A percentile compares a stretch with the other conserved stretches of the same genome.
Conservation (phyloP, 1,140 invertebrate species). For the Linepithema humile region DNA sequence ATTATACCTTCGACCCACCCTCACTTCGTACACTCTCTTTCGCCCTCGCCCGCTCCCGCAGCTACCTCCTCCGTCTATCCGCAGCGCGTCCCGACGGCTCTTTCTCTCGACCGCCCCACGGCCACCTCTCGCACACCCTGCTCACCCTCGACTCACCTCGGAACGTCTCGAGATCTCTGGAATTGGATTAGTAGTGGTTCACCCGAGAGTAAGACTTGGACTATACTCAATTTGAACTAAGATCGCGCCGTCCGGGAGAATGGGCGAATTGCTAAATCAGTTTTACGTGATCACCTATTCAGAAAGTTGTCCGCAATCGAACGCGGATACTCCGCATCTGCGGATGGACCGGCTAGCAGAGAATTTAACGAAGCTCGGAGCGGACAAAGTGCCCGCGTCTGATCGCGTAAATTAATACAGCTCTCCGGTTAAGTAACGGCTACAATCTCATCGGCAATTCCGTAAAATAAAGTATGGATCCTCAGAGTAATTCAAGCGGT, state of each 20-base stretch:
- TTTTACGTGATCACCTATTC: constrained; percentile 85
- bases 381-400: background rate
- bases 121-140: constrained; percentile 61
- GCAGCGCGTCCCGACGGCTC: constrained; percentile 56
- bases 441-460: background rate
- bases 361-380: constrained; percentile 35
- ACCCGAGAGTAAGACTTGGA: constrained; percentile 83
- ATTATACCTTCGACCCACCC: constrained; percentile 80
- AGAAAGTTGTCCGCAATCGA: constrained; percentile 82
- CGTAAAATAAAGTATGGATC: background rate
- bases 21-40: constrained; percentile 39
- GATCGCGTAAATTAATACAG: constrained; percentile 28
- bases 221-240: constrained; percentile 85
- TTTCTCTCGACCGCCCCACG: constrained; percentile 56
- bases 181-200: constrained; percentile 85
- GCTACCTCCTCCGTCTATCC: constrained; percentile 48
- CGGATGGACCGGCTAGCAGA: constrained; percentile 56
- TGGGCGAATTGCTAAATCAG: constrained; percentile 85
- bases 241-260: constrained; percentile 82
- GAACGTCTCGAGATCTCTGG: constrained; percentile 82
- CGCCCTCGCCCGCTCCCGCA: constrained; percentile 8
- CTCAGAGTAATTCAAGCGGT: background rate
- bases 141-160: constrained; percentile 56
- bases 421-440: constrained; percentile 8
- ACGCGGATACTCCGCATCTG: constrained; percentile 73